A percentile compares a stretch with the other conserved stretches of the same genome.
Conservation (phyloP, 37 sponge, comb jelly and placozoan species). For the Aphrocallistes beatrix region DNA sequence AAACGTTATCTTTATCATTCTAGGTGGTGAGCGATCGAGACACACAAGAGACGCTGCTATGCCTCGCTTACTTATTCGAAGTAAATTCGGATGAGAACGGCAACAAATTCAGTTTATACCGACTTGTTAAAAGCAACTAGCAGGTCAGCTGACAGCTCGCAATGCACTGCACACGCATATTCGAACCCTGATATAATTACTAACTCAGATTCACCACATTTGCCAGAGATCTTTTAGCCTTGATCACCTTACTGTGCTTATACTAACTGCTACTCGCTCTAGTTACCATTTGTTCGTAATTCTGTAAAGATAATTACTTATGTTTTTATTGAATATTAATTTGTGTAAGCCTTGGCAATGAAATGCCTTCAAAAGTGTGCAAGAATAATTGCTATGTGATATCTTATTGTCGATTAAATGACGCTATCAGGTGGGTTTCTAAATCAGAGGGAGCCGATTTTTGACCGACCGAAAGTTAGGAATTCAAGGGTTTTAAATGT, state of each 20-base stretch:
- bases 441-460: too few species aligned
- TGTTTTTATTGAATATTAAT: constrained; percentile 15
- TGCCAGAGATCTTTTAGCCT: not conserved
- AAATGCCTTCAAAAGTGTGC: too few species aligned
- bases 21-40: constrained; percentile 87
- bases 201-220: not conserved
- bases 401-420: constrained; percentile 20
- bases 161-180: not conserved
- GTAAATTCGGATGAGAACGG: constrained; percentile 62
- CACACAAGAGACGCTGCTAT: constrained; percentile 80
- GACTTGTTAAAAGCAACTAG: constrained; percentile 43
- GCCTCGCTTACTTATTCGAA: constrained; percentile 93
- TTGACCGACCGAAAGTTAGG: too few species aligned
- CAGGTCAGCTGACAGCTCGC: not conserved
- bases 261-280: not conserved
- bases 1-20: too few species aligned
- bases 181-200: not conserved
- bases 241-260: constrained; percentile 12
- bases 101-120: constrained; percentile 60
- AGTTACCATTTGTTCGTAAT: not conserved
- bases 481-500: too few species aligned
- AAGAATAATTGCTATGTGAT: constrained; percentile 3
- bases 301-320: not conserved
- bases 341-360: too few species aligned
- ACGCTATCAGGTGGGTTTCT: too few species aligned